Base-by-base conservation (phyloP, 1,140 invertebrate genomes). In the Argopecten irradians region DNA sequence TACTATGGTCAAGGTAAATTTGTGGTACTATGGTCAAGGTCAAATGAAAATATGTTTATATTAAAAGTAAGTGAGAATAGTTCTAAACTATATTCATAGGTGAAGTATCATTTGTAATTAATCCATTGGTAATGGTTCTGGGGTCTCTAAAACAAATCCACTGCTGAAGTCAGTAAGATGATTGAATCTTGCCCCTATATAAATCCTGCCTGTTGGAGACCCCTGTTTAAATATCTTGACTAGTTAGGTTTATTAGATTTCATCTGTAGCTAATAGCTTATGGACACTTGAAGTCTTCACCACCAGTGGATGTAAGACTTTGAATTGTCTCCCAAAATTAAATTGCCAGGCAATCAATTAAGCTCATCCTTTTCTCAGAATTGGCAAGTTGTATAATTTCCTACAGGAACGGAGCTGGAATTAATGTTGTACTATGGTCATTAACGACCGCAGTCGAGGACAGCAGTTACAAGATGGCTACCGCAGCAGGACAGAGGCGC, bases 241-340 rank as follows among this genome's bases (percentile, higher is more conserved):
- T 19, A 28, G 55, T 28, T 28, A 11, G 55, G 55, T 5, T 71
- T 71, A 71, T 71, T 71, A 71, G 55, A 71, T 71, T 71, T 71
- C 55, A 71, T 71, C 55, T 71, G 55, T n/a, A 71, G n/a, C 55
- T 71, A 71, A 71, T 71, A 71, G 55, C 55, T 71, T 71, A n/a
- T n/a, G 55, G 55, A 19, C 43, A 71, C 22, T 71, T 71, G 55
- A 71, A 71, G 55, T 28, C 55, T 28, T 11, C 3, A 8, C 55
- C 55, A 28, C 55, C 55, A 71, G 28, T 22, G 55, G 55, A 71
- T 22, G 13, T 71, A 71, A 71, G 22, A 8, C 55, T 28, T n/a
- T 7, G n/a, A 71, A 28, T 71, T 71, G 55, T 71, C 55, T 71
- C 16, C 0, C 55, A 71, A 71, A 71, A 71, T 71, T 71, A 71